Evolutionary conservation across 1,140 invertebrate genomes (phyloP).

Genomic region (Drosophila fuyamai): DNA sequence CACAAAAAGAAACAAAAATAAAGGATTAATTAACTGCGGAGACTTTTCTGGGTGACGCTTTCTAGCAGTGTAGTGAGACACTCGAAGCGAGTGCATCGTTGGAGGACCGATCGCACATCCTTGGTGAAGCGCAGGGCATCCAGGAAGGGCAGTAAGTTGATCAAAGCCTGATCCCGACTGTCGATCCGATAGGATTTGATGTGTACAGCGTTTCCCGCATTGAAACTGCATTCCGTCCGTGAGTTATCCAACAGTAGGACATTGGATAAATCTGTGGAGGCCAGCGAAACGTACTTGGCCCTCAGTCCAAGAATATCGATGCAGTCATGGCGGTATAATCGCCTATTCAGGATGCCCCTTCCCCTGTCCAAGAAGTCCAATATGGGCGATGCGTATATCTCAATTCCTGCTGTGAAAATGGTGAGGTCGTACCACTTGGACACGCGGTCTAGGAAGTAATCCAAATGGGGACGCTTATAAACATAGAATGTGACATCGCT

Average conservation of each 20-base stretch:
- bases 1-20: background rate
- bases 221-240: constrained; percentile 32
- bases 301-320: constrained; percentile 20
- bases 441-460: constrained; percentile 51
- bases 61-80: background rate
- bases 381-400: constrained; percentile 35
- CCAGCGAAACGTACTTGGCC: constrained; percentile 35
- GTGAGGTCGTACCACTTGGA: constrained; percentile 57
- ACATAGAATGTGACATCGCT: constrained; percentile 19
- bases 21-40: no score
- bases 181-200: constrained; percentile 33
- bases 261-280: constrained; percentile 20
- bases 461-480: constrained; percentile 59
- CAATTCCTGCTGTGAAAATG: constrained; percentile 37
- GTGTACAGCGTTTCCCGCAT: constrained; percentile 40
- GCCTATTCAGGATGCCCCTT: constrained; percentile 18
- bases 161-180: constrained; percentile 22
- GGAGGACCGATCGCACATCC: constrained; percentile 53
- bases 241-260: constrained; percentile 47
- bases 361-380: constrained; percentile 52
- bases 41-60: background rate
- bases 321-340: constrained; percentile 46
- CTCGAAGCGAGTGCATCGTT: constrained; percentile 7
- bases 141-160: constrained; percentile 54
- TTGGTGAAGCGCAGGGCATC: constrained; percentile 53